A percentile compares a stretch with the other conserved stretches of the same genome.
phyloP scores from a whole-genome alignment of 2,797 vertebrate species.

The Tadarida brasiliensis region DNA sequence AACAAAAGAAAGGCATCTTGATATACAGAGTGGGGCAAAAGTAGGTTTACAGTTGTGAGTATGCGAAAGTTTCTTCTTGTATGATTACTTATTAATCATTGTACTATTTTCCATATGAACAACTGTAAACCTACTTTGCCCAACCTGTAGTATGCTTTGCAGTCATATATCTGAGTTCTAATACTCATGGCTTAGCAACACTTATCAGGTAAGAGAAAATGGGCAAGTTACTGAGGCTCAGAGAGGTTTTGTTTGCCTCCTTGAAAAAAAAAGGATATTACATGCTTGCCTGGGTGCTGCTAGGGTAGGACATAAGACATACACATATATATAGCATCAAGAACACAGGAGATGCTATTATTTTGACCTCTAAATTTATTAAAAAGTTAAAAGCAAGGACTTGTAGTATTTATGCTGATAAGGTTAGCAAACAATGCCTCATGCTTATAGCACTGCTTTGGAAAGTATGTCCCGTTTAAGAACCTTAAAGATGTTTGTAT shows the following conservation, averaged over 20 bases:
- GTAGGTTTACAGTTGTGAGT: too few relatives aligned
- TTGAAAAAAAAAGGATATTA: not conserved
- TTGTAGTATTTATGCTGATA: not conserved
- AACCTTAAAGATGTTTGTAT: conserved; percentile 11
- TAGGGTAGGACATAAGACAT: not conserved
- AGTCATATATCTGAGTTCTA: not conserved
- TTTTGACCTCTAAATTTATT: conserved; percentile 25
- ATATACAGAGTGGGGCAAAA: not conserved
- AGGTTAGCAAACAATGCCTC: not conserved
- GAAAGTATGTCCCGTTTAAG: not conserved
- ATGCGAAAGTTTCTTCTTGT: too few relatives aligned
- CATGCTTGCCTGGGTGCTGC: not conserved
- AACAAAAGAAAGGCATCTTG: not conserved
- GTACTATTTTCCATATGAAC: not conserved
- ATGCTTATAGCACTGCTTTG: not conserved
- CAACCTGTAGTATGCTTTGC: not conserved
- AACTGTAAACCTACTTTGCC: not conserved
- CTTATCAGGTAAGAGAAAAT: not conserved
- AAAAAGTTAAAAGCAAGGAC: conserved; percentile 6
- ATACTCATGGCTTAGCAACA: not conserved
- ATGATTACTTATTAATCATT: too few relatives aligned
- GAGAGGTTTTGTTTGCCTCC: conserved; percentile 7
- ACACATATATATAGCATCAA: not conserved
- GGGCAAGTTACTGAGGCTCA: not conserved
- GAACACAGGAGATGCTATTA: not conserved